phyloP scores from a whole-genome alignment of 2,113 vertebrate genomes.

The Rhineura floridana region DNA sequence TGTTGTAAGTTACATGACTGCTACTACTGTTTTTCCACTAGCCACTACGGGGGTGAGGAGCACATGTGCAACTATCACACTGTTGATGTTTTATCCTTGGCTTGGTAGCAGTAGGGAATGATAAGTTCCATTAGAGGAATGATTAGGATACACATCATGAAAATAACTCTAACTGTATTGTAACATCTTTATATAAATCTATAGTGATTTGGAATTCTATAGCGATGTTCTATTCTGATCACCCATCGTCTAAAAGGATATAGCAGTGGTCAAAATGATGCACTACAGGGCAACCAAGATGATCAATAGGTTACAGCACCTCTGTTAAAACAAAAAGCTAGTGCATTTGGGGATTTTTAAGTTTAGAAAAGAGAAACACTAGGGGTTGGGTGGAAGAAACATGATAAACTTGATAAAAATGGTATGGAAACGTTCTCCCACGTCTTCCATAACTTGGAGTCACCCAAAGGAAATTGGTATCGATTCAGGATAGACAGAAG shows the following conservation, averaged over 20 bases:
- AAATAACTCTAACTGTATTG: not conserved
- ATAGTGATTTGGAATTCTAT: not conserved
- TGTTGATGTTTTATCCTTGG: too few species aligned
- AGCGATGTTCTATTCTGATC: not conserved
- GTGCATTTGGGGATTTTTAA: not conserved
- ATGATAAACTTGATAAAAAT: not conserved
- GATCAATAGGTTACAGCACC: not conserved
- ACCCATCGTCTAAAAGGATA: not conserved
- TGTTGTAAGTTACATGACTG: constrained; percentile 12
- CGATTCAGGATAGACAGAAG: not conserved
- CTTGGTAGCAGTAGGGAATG: not conserved
- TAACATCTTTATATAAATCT: not conserved
- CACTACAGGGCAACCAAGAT: not conserved
- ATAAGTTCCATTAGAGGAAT: not conserved
- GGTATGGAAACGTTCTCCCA: too few species aligned
- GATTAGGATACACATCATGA: not conserved
- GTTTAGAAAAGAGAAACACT: not conserved
- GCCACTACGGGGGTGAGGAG: not conserved
- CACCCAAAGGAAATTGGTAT: not conserved
- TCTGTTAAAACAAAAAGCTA: not conserved
- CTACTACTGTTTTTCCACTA: not conserved
- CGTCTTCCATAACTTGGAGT: not conserved
- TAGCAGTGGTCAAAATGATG: not conserved
- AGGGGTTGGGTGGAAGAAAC: not conserved
- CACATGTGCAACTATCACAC: not conserved